Conservation (phyloP, 2,797 vertebrate species). For the Pterois miles region DNA sequence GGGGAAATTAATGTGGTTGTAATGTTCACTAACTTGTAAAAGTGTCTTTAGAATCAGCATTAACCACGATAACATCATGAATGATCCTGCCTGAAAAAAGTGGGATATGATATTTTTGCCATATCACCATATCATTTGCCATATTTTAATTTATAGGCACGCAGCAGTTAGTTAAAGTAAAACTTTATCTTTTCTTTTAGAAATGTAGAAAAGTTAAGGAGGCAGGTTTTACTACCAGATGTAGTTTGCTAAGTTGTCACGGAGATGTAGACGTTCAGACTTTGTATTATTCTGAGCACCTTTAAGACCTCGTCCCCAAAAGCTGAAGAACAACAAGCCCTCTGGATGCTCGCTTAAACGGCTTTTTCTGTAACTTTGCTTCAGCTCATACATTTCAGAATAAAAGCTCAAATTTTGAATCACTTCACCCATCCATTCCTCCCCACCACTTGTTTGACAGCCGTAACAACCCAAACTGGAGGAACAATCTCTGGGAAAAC, state of each 20-base stretch:
- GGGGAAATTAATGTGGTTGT: no score
- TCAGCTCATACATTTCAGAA: neutral
- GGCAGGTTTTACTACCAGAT: neutral
- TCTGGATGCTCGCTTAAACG: neutral
- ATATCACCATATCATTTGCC: no score
- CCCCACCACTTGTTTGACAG: neutral
- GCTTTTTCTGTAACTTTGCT: neutral
- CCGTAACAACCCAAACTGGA: neutral
- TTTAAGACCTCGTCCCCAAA: neutral
- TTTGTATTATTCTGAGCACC: neutral
- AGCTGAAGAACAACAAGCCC: neutral
- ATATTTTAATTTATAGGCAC: neutral
- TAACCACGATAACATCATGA: no score
- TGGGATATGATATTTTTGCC: no score
- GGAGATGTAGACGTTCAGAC: neutral
- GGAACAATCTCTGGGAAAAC: constrained; percentile 14
- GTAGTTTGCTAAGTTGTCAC: neutral
- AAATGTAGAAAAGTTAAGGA: neutral
- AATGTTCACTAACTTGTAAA: no score
- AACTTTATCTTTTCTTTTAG: no score
- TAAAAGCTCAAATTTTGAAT: constrained; percentile 2
- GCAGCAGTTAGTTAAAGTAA: no score
- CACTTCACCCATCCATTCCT: neutral
- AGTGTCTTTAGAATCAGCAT: no score
- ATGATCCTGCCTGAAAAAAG: no score